Evolutionary conservation across 2,113 vertebrate genomes (phyloP), one percentile per base, ranked within the genome.

Genomic region (Paralichthys olivaceus): DNA sequence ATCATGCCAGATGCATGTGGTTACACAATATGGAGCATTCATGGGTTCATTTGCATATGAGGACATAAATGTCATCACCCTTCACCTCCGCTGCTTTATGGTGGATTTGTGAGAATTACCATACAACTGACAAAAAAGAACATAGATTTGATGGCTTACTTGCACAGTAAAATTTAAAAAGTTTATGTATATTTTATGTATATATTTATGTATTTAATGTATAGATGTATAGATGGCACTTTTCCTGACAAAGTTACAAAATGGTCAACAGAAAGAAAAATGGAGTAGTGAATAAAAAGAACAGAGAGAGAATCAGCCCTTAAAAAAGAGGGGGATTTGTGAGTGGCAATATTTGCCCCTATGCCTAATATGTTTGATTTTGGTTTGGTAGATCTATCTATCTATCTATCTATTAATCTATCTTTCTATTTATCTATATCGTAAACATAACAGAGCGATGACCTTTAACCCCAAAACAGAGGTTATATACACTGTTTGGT

Each of bases 11-110:
- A 88, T 89, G 84, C 89, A 81, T 80, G 85, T 34, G 77, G 82
- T 84, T 91, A 68, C 81, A 91, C 90, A 93, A 91, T 87, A 90
- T 81, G 85, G 82, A 81, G 84, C 81, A 43, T 75, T 77, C 72
- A 87, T 83, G 87, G 84, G 76, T 74, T 84, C 15, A 93, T 92
- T 93, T 93, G 85, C 90, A 93, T 93, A 89, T 72, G 51, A 75
- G 88, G 91, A 84, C 73, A 83, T 78, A 62, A 57, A 75, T 91
- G 91, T 89, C 72, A 77, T 74, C 47, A 62, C 45, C 49, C 75
- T 45, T 82, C 61, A 63, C 75, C 3, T 17, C 47, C 34, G 45
- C 62, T 58, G 70, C 69, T 80, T 79, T 53, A 67, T 8, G 53
- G 72, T 70, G 77, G 66, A 89, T 76, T 51, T 0, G 4, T 77